These are phyloP conservation scores for Pampusana beccarii DNA, from an alignment of 2,113 vertebrate species.

Conservation along the genomic window DNA sequence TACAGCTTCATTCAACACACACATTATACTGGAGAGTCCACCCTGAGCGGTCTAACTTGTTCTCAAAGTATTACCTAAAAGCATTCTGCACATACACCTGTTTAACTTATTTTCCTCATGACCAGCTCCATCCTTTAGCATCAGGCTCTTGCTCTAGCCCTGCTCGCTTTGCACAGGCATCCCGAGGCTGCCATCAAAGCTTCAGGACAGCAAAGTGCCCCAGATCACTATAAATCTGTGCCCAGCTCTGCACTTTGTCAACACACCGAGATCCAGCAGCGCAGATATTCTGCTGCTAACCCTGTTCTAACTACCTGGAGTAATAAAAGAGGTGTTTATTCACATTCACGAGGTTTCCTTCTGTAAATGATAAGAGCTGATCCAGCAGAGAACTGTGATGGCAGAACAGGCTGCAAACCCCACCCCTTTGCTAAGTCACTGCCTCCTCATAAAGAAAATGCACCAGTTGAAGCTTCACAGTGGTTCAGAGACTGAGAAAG, in stretches of 20 bases:
- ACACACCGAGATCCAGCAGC: not conserved
- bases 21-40: not conserved
- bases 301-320: not conserved
- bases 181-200: not conserved
- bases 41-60: not conserved
- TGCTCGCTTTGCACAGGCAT: not conserved
- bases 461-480: not conserved
- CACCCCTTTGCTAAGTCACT: not conserved
- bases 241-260: not conserved
- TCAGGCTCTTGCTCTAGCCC: not conserved
- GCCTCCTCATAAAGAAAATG: not conserved
- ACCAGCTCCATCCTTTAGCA: not conserved
- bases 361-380: not conserved
- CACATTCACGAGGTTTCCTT: not conserved
- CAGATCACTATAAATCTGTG: not conserved
- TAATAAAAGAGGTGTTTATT: not conserved
- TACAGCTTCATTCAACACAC: not conserved
- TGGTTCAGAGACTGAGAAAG: not conserved
- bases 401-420: not conserved
- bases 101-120: not conserved
- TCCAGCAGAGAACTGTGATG: not conserved
- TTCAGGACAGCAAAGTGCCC: not conserved
- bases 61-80: not conserved
- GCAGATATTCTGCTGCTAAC: not conserved
- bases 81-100: not conserved